Conservation (phyloP, 1,140 invertebrate species). For the Phymorhynchus buccinoides region DNA sequence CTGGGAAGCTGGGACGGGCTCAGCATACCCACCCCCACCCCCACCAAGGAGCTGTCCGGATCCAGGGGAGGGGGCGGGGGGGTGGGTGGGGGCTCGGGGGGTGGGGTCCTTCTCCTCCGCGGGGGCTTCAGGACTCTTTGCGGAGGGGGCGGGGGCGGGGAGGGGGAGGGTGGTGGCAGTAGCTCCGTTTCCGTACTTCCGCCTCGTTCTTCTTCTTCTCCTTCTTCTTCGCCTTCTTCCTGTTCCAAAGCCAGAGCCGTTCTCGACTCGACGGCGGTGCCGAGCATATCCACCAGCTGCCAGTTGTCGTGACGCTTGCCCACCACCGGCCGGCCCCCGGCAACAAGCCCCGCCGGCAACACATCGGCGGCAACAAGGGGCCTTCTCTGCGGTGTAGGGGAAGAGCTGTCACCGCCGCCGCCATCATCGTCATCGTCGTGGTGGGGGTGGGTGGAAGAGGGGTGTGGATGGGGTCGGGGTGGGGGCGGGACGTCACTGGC, state of each 20-base stretch:
- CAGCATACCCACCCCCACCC: background rate
- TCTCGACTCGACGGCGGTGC: background rate
- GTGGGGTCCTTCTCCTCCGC: background rate
- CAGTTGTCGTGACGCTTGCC: background rate
- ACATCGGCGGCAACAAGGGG: background rate
- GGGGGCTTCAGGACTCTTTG: background rate
- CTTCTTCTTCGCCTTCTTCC: too few relatives aligned
- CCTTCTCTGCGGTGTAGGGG: background rate
- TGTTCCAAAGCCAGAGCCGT: background rate
- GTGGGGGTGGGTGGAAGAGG: background rate
- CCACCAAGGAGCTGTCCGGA: too few relatives aligned
- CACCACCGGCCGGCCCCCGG: background rate
- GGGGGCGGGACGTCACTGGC: background rate
- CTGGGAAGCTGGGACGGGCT: background rate
- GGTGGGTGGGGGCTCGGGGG: background rate
- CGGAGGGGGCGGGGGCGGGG: too few relatives aligned
- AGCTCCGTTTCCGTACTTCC: too few relatives aligned
- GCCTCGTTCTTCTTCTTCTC: too few relatives aligned
- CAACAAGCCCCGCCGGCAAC: background rate
- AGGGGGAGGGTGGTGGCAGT: too few relatives aligned
- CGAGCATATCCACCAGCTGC: conserved; percentile 1
- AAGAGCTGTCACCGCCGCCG: background rate
- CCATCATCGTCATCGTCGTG: background rate
- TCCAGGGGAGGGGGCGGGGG: background rate
- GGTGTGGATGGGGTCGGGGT: background rate